Base-by-base conservation (phyloP, 2,797 vertebrate genomes). In the Takifugu ocellatus region DNA sequence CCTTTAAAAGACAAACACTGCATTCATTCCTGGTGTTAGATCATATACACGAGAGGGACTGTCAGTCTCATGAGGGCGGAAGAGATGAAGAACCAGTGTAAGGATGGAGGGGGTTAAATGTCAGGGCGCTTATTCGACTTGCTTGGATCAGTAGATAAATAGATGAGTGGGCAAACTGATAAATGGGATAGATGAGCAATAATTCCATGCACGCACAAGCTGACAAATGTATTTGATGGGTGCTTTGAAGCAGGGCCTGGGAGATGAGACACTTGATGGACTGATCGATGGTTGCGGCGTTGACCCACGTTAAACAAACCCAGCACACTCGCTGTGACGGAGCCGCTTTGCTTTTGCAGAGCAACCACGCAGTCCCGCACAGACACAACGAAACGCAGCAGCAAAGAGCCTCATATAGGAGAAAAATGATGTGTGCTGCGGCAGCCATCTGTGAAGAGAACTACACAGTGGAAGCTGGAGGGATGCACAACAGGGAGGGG, bases 151-250 rank as follows among this genome's bases (percentile, higher is more conserved):
- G 24, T 42, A 56, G 26, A 42, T 43, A 15, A 25, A 59, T 48
- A 53, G 56, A 33, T 48, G 48, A 66, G 31, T 59, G 61, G 39
- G 62, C 26, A 70, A 63, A 63, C 50, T 59, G 55, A 69, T 54
- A 26, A 62, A 73, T 65, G 43, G 45, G 14, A 48, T n/a, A 54
- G 49, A 69, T 72, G 59, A 52, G 50, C 33, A 27, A 63, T 54
- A 66, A 62, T 57, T 26, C 9, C 17, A 24, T 54, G 39, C 27
- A 64, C 62, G 14, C 33, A 46, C 36, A 15, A 17, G 46, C 15
- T 6, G 68, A 57, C 45, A 39, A 66, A 67, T 56, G 25, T 69
- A 51, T 50, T 25, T 14, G 45, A 59, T 24, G 45, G 44, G 12
- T 11, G 51, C 75, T 27, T 24, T 36, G 25, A 48, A 51, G 61